Percentiles rank a stretch among this genome's conserved stretches.
Evolutionary conservation across 2,113 vertebrate genomes (phyloP).

Genomic region (Xenus cinereus): DNA sequence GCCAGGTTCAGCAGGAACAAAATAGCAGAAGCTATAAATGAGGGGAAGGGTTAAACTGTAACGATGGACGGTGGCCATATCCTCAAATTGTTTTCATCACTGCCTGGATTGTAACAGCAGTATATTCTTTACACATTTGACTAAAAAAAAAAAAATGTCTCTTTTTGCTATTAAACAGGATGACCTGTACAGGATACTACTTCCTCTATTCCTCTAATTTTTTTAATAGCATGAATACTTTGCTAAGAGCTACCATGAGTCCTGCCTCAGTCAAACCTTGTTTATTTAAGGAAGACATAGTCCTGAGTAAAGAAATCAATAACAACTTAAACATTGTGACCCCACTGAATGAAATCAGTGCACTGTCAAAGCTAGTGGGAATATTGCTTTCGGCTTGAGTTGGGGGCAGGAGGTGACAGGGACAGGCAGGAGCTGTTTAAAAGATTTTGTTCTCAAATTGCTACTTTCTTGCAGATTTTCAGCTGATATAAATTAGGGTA

Average conservation of each 20-base stretch:
- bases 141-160: neutral
- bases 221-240: neutral
- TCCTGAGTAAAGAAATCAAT: neutral
- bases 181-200: neutral
- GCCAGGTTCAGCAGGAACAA: neutral
- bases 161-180: neutral
- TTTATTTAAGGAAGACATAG: neutral
- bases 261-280: neutral
- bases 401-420: neutral
- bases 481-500: neutral
- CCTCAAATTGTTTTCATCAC: neutral
- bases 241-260: neutral
- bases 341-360: neutral
- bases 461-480: neutral
- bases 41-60: neutral
- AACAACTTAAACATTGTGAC: neutral
- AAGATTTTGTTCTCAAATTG: neutral
- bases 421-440: neutral
- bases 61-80: neutral
- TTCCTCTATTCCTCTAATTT: neutral
- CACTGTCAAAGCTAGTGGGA: neutral
- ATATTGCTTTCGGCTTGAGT: neutral
- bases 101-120: neutral
- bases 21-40: neutral
- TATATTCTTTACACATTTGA: neutral